Evolutionary conservation across 2,113 vertebrate genomes (phyloP), one percentile per base, ranked within the genome.

Genomic region (Synodontis membranacea): DNA sequence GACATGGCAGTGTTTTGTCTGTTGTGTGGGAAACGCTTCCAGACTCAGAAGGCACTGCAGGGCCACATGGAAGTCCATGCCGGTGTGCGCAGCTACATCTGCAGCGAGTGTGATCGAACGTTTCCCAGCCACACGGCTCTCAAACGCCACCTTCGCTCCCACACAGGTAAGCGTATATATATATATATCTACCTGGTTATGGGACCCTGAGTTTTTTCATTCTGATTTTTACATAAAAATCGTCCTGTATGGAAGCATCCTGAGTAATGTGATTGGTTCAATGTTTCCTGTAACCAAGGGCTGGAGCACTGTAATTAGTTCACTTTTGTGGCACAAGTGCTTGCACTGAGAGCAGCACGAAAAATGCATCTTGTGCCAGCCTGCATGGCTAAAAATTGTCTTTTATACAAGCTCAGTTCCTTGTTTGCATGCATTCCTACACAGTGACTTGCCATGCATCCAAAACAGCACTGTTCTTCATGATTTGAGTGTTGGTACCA

Each of bases 1-100:
- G 98, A 99, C 95, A 98, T 99, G 98, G 98, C 98, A 0, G 96
- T 99, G 88, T 99, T 99, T 96, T 99, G 98, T 94, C 96, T 99
- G 92, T 96, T 99, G 90, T 99, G 98, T 0, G 97, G 98, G 79
- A 99, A 99, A 93, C 96, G 98, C 48, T 99, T 99, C 93, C 97
- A 98, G 95, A 98, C 98, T 0, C 98, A 99, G 95, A 97, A 97
- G 2, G 97, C 97, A 9, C 95, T 99, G 92, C 98, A 99, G 95
- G 97, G 99, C 94, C 98, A 99, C 96, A 99, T 99, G 98, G 98
- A 99, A 93, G 97, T 98, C 92, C 98, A 99, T 0, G 97, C 98
- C 0, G 98, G 98, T 23, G 98, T 99, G 92, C 96, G 97, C 89
- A 99, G 97, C 95, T 99, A 99, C 94, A 97, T 97, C 94, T 99